Percentiles rank a stretch among this genome's conserved stretches.
These are phyloP conservation scores for Limnephilus auricula DNA, from an alignment of 2,888 invertebrate genomes.

Conservation along the genomic window DNA sequence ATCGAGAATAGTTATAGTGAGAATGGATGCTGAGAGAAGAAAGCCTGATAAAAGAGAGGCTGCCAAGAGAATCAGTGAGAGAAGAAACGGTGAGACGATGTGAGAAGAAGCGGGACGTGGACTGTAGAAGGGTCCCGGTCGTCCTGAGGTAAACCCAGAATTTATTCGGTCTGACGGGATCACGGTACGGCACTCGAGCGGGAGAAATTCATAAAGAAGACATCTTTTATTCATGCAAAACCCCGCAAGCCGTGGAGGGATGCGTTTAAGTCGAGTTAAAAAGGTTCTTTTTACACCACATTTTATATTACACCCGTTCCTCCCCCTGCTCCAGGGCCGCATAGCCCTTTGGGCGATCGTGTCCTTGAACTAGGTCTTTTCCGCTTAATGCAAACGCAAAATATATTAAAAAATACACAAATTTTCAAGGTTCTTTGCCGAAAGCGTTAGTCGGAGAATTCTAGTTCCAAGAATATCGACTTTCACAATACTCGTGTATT, in stretches of 20 bases:
- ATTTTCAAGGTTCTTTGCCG: background rate
- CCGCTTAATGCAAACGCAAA: background rate
- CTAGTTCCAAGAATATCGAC: background rate
- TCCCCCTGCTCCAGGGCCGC: background rate
- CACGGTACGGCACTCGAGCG: conserved; percentile 46
- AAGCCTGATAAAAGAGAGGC: background rate
- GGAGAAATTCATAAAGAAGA: conserved; percentile 61
- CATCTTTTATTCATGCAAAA: conserved; percentile 65
- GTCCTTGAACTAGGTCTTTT: background rate
- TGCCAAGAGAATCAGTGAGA: background rate
- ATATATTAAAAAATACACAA: background rate
- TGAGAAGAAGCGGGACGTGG: background rate
- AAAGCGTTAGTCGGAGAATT: background rate
- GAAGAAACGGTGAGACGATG: background rate
- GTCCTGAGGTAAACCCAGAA: conserved; percentile 43
- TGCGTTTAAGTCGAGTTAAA: conserved; percentile 64
- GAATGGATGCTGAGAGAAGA: background rate
- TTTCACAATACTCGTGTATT: background rate
- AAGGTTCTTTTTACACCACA: conserved; percentile 58
- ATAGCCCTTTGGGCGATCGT: background rate
- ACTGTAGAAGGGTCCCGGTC: background rate
- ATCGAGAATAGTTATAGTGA: background rate
- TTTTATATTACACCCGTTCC: conserved; percentile 45
- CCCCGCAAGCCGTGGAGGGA: conserved; percentile 48
- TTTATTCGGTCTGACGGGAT: conserved; percentile 38